Conservation (phyloP, 2,113 vertebrate genomes). For the Pachypanchax playfairii region DNA sequence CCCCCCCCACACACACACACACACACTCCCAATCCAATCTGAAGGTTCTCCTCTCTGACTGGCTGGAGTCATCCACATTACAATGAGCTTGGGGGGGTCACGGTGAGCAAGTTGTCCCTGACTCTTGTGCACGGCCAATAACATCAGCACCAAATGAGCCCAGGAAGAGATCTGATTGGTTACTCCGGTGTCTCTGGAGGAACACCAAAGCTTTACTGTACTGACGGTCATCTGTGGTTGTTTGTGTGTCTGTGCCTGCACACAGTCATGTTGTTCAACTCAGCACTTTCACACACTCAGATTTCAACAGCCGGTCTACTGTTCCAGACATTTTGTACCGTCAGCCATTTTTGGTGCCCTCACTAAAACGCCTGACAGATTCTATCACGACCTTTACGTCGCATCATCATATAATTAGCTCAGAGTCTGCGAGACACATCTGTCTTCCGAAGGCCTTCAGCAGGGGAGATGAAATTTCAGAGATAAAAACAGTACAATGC, state of each 20-base stretch:
- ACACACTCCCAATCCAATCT: constrained; percentile 31
- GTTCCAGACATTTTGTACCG: constrained; percentile 19
- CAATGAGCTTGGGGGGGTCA: constrained; percentile 44
- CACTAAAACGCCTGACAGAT: constrained; percentile 14
- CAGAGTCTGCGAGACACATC: not conserved
- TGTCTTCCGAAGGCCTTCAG: not conserved
- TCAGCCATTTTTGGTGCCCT: constrained; percentile 39
- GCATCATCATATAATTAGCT: not conserved
- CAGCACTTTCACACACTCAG: constrained; percentile 65
- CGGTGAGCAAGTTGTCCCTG: constrained; percentile 19
- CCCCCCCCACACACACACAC: constrained; percentile 4
- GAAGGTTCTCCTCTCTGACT: constrained; percentile 48
- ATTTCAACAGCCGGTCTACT: constrained; percentile 47
- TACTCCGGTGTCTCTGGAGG: constrained; percentile 48
- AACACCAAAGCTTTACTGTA: constrained; percentile 26
- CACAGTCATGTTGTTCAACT: constrained; percentile 32
- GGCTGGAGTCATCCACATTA: constrained; percentile 28
- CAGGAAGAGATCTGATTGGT: constrained; percentile 49
- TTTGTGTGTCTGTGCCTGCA: constrained; percentile 1
- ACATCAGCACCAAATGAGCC: constrained; percentile 27
- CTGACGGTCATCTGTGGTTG: constrained; percentile 12
- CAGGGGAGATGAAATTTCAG: not conserved
- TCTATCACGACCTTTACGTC: constrained; percentile 1
- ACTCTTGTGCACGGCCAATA: constrained; percentile 46
- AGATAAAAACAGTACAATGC: too few species aligned